phyloP scores from a whole-genome alignment of 1,140 invertebrate species.

The Anthonomus grandis region DNA sequence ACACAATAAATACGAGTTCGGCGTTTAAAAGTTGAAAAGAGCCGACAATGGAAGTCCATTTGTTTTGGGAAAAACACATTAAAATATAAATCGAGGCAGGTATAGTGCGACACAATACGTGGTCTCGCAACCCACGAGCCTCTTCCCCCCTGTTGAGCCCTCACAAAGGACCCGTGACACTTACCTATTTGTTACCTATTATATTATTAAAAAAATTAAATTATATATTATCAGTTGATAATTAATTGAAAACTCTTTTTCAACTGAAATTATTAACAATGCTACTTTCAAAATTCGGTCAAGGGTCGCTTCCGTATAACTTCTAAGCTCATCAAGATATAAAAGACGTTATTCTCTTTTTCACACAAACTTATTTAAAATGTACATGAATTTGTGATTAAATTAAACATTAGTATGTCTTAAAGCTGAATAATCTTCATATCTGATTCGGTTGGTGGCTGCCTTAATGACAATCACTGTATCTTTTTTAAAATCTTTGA shows the following conservation, averaged over 20 bases:
- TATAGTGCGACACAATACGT: slow-evolving; percentile 44
- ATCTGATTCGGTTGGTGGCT: slow-evolving; percentile 44
- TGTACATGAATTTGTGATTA: slow-evolving; percentile 42
- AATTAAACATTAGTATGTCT: slow-evolving; percentile 44
- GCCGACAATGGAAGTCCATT: slow-evolving; percentile 46
- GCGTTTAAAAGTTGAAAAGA: slow-evolving; percentile 39
- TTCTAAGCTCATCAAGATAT: too few species aligned
- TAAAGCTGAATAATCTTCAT: slow-evolving; percentile 44
- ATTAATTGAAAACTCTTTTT: slow-evolving; percentile 36
- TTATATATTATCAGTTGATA: slow-evolving; percentile 45
- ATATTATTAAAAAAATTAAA: slow-evolving; percentile 40
- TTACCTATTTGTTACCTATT: slow-evolving; percentile 45
- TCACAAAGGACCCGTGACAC: slow-evolving; percentile 41
- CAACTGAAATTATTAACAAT: slow-evolving; percentile 28
- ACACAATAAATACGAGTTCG: slow-evolving; percentile 44
- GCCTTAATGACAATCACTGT: slow-evolving; percentile 42
- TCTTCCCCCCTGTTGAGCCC: slow-evolving; percentile 26
- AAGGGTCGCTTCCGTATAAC: too few species aligned
- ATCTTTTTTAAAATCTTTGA: slow-evolving; percentile 43
- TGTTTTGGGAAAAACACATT: slow-evolving; percentile 48
- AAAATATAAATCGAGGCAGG: slow-evolving; percentile 47
- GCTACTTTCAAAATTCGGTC: too few species aligned
- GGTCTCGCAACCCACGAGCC: slow-evolving; percentile 32
- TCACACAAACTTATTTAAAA: slow-evolving; percentile 35
- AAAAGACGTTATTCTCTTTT: slow-evolving; percentile 17